A percentile compares a stretch with the other conserved stretches of the same genome.
These are phyloP conservation scores for Alectura lathami DNA, from an alignment of 2,113 vertebrate genomes.

Conservation along the genomic window DNA sequence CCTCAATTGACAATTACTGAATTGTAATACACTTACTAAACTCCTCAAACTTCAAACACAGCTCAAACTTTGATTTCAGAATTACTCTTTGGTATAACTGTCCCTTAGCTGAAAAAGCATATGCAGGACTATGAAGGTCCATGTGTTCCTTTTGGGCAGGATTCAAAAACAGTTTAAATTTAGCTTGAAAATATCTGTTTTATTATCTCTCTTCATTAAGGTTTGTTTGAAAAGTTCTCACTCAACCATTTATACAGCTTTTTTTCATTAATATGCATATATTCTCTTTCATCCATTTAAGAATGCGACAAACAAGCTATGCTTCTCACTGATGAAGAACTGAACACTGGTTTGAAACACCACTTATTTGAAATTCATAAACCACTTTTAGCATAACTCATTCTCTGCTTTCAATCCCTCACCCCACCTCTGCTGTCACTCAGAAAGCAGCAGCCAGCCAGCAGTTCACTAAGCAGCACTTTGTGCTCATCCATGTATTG, in stretches of 20 bases:
- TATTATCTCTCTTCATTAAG: constrained; percentile 24
- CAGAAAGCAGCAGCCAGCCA: constrained; percentile 25
- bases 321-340: constrained; percentile 69
- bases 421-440: constrained; percentile 51
- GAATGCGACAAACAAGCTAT: constrained; percentile 67
- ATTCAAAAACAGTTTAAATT: background rate
- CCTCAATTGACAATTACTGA: background rate
- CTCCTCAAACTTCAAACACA: too few relatives aligned
- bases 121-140: background rate
- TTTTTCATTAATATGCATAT: constrained; percentile 73
- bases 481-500: background rate
- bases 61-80: background rate
- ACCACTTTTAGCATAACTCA: background rate
- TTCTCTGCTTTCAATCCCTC: background rate
- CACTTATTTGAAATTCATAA: constrained; percentile 74
- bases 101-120: background rate
- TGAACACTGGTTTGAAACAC: constrained; percentile 52
- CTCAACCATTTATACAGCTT: constrained; percentile 33
- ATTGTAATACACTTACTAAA: too few relatives aligned
- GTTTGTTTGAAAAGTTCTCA: background rate
- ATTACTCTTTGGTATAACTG: background rate
- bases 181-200: background rate
- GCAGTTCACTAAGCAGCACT: background rate
- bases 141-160: background rate
- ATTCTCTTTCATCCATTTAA: constrained; percentile 68